A percentile compares a stretch with the other conserved stretches of the same genome.
Evolutionary conservation across 2,113 vertebrate genomes (phyloP).

Genomic region (Ivindomyrus marchei): DNA sequence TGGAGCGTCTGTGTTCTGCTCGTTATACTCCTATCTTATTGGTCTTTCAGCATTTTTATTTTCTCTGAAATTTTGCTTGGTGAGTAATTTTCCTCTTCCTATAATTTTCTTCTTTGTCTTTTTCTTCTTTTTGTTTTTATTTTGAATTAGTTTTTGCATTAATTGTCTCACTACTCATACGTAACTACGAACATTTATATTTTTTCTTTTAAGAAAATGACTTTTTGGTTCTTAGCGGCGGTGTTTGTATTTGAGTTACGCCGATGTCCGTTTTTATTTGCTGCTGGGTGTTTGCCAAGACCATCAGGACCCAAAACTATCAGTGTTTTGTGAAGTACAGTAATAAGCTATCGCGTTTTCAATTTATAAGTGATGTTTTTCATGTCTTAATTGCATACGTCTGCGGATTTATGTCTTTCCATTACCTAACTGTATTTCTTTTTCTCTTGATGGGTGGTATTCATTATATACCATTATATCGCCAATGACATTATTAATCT

Average conservation of each 20-base stretch:
- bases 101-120: conserved; percentile 23
- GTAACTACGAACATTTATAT: conserved; percentile 7
- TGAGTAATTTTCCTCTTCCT: conserved; percentile 35
- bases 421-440: background rate
- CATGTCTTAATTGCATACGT: background rate
- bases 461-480: background rate
- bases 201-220: conserved; percentile 15
- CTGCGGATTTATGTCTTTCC: conserved; percentile 1
- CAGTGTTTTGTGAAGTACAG: background rate
- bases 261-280: conserved; percentile 11
- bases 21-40: conserved; percentile 6
- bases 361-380: conserved; percentile 5
- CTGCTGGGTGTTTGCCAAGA: background rate
- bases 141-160: conserved; percentile 17
- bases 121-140: conserved; percentile 25
- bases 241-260: background rate
- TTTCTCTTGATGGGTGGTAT: conserved; percentile 3
- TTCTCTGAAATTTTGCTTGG: conserved; percentile 37
- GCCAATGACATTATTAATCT: background rate
- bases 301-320: background rate
- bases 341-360: background rate
- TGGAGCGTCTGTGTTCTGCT: background rate
- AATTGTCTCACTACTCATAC: conserved; percentile 1
- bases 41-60: conserved; percentile 34
- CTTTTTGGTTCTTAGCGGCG: conserved; percentile 12